Conservation (phyloP, 2,797 vertebrate species). For the Clarias pachynema region DNA sequence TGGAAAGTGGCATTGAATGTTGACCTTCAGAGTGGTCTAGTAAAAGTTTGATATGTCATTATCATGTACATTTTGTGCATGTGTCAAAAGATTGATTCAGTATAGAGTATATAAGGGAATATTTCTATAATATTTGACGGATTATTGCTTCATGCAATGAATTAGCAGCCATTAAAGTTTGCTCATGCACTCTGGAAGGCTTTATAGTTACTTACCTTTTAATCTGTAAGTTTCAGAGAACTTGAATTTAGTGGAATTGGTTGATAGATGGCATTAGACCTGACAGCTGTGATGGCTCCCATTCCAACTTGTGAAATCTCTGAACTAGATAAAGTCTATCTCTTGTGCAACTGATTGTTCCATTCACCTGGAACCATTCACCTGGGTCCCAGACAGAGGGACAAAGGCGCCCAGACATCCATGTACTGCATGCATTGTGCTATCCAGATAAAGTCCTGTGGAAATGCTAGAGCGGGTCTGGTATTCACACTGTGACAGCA, state of each 20-base stretch:
- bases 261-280: constrained; percentile 2
- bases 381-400: constrained; percentile 69
- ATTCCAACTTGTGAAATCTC: not conserved
- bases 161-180: not conserved
- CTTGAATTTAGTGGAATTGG: not conserved
- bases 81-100: not conserved
- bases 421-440: constrained; percentile 70
- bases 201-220: constrained; percentile 67
- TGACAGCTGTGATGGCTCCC: not conserved
- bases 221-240: not conserved
- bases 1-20: not conserved
- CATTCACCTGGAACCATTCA: constrained; percentile 64
- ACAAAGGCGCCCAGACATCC: constrained; percentile 70
- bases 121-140: not conserved
- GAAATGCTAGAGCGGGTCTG: constrained; percentile 59
- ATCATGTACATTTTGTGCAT: not conserved
- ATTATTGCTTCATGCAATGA: not conserved
- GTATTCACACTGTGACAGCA: constrained; percentile 73
- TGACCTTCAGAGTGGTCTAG: not conserved
- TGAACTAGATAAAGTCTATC: constrained; percentile 58
- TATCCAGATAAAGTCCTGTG: constrained; percentile 76
- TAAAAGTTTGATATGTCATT: not conserved
- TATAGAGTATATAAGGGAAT: not conserved
- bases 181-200: not conserved
- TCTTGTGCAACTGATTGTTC: constrained; percentile 66